Conservation (phyloP, 2,113 vertebrate species). For the Grus americana region DNA sequence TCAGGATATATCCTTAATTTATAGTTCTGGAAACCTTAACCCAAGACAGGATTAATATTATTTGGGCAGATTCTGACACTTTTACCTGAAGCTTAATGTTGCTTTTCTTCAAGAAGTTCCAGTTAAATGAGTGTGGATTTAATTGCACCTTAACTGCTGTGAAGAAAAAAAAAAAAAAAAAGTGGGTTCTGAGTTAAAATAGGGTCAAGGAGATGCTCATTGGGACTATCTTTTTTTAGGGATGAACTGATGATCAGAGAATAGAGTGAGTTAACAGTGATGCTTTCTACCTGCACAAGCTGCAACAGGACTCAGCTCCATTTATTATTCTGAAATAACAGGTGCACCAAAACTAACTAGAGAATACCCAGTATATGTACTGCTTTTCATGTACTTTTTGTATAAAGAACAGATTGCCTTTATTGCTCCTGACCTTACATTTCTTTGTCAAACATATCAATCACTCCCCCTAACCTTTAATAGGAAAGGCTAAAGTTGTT, state of each 20-base stretch:
- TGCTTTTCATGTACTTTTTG: slow-evolving; percentile 42
- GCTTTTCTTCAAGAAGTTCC: background rate
- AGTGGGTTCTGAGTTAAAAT: background rate
- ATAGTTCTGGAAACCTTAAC: background rate
- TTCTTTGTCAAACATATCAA: slow-evolving; percentile 52
- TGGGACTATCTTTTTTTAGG: background rate
- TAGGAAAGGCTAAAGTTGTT: slow-evolving; percentile 46
- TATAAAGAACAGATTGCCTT: slow-evolving; percentile 47
- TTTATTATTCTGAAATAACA: slow-evolving; percentile 23
- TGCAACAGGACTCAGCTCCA: background rate
- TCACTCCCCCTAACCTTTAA: slow-evolving; percentile 48
- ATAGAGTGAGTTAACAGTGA: background rate
- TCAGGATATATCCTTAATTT: background rate
- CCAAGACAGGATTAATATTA: background rate
- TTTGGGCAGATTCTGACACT: background rate
- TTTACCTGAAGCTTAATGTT: background rate
- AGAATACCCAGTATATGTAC: background rate
- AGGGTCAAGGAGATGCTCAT: background rate
- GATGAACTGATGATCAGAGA: background rate
- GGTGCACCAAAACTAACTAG: background rate
- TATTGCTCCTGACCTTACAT: slow-evolving; percentile 47
- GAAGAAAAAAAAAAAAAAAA: background rate
- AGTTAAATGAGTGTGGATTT: background rate
- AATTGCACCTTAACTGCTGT: background rate
- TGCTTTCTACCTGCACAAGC: background rate